Evolutionary conservation across 2,113 vertebrate genomes (phyloP), one percentile per base, ranked within the genome.

Genomic region (Speoplatyrhinus poulsoni): DNA sequence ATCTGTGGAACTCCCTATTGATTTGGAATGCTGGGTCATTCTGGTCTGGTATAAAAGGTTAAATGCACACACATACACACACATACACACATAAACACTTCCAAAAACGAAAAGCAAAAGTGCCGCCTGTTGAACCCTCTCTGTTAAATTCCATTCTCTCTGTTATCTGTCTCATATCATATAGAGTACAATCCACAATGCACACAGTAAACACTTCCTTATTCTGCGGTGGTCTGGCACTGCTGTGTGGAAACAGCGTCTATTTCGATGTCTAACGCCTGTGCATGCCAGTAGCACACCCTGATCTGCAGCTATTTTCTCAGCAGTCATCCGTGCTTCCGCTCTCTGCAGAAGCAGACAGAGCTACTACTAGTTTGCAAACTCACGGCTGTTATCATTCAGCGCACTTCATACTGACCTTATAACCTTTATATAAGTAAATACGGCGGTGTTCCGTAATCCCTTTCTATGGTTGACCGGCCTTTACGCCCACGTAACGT

Each of bases 161-260:
- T 26, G 26, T 26, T 26, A 26, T 26, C 26, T 41, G 7, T 41
- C 36, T 41, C 7, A 41, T 41, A 41, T 41, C 36, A 41, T 6
- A 41, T 26, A 26, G 26, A 26, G 26, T 26, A 26, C 26, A 26
- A 26, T 26, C 26, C 26, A 26, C 26, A 26, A 26, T 26, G 1
- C 36, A 5, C 36, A 41, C 36, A 5, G 36, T 8, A 41, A 41
- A 41, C 36, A 6, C 36, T 41, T 6, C 36, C 36, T 41, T 41
- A 41, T 48, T 49, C 55, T 67, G n/a, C 47, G 72, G 72, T 70
- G 59, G 62, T 76, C 66, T 71, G 73, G 61, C 59, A 54, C 62
- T 76, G 69, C 61, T 10, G 19, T 66, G 33, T 55, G 41, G 60
- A 26, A 53, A 15, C 60, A 46, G 56, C 66, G 66, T 68, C 75